These are phyloP conservation scores for Hemicentrotus pulcherrimus DNA, from an alignment of 35 echinoderm and acorn worm species.

Conservation along the genomic window DNA sequence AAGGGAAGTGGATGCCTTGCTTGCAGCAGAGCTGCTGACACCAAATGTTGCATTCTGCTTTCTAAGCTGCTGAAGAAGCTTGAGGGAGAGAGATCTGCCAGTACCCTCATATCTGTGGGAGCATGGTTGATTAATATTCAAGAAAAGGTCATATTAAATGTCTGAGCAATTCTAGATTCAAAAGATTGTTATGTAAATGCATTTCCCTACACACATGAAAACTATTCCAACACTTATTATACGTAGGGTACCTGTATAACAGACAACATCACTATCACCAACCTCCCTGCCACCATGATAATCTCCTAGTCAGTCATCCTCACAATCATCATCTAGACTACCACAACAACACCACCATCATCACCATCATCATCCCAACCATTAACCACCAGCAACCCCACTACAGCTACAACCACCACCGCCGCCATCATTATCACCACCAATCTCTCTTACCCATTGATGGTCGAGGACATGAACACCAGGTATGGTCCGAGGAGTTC, in stretches of 20 bases:
- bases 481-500: conserved; percentile 91
- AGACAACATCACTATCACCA: too few species aligned
- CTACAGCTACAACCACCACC: not conserved
- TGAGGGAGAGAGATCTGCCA: conserved; percentile 88
- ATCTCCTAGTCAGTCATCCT: too few species aligned
- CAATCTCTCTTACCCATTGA: conserved; percentile 72
- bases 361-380: not conserved
- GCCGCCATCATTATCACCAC: too few species aligned
- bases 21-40: conserved; percentile 43
- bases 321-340: too few species aligned
- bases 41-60: conserved; percentile 91
- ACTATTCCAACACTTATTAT: too few species aligned
- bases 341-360: not conserved
- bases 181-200: too few species aligned
- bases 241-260: too few species aligned
- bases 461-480: conserved; percentile 96
- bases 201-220: too few species aligned
- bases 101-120: conserved; percentile 88
- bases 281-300: too few species aligned
- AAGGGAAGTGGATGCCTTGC: not conserved
- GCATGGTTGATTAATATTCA: too few species aligned
- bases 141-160: too few species aligned
- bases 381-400: not conserved
- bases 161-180: too few species aligned
- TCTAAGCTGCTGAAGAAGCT: conserved; percentile 88